Conservation (phyloP, 2,113 vertebrate species). For the Ptilonorhynchus violaceus region DNA sequence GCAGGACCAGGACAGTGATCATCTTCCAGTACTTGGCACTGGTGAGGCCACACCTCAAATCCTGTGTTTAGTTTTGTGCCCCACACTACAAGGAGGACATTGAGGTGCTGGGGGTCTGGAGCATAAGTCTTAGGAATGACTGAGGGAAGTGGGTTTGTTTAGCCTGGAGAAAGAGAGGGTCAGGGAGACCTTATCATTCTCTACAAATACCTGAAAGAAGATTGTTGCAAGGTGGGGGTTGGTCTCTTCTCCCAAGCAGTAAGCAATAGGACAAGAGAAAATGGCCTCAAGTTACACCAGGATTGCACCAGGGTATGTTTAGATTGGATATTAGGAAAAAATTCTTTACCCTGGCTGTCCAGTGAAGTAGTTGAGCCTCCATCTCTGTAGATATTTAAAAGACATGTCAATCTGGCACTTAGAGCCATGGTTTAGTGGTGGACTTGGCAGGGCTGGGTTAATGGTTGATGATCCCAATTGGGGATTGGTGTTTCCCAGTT, state of each 20-base stretch:
- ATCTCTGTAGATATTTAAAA: background rate
- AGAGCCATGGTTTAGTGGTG: background rate
- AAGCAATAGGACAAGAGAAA: background rate
- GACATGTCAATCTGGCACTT: background rate
- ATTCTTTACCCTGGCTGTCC: background rate
- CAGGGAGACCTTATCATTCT: background rate
- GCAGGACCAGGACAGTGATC: background rate
- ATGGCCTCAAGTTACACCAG: background rate
- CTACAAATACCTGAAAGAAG: background rate
- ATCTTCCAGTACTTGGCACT: background rate
- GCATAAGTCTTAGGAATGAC: background rate
- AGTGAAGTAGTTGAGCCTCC: background rate
- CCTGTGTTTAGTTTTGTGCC: background rate
- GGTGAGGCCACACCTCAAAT: background rate
- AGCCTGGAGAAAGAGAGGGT: background rate
- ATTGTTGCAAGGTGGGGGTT: background rate
- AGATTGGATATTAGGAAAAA: background rate
- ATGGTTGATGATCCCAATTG: background rate
- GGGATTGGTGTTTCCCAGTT: background rate
- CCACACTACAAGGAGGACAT: background rate
- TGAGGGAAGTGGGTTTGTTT: background rate
- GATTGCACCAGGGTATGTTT: background rate
- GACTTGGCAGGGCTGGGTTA: background rate
- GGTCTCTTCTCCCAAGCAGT: background rate
- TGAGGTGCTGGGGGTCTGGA: background rate